Evolutionary conservation across 2,888 invertebrate species (phyloP), one percentile per base, ranked within the genome.

Genomic region (Euzetes globulus): DNA sequence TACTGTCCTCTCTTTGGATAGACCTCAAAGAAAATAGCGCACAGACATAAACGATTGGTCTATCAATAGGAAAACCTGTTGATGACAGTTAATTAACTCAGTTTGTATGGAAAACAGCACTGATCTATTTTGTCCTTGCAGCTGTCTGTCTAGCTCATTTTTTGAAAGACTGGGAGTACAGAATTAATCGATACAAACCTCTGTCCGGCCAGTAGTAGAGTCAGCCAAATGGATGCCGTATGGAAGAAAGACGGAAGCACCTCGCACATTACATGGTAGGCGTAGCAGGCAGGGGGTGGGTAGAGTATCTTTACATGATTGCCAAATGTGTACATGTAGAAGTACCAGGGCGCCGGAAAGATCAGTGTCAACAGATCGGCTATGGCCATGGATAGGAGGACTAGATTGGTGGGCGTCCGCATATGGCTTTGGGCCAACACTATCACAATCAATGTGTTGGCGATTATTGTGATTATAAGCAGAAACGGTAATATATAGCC

Each of bases 351-450:
- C 0, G 93, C 90, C 0, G 94, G 93, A 81, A 93, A 90, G 72
- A 93, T 86, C 81, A 94, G 89, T 0, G 95, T 96, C 82, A 94
- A 88, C 89, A 94, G 91, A 84, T 96, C 96, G 79, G 93, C 92
- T 5, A 96, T 86, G 0, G 96, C 95, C 94, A 96, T 96, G n/a
- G 91, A 91, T 87, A 93, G 90, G 2, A 95, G 87, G 0, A 94
- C 91, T n/a, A 90, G 88, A 83, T 94, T 94, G 6, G 94, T 94
- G 0, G 94, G 93, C 0, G 92, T 91, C 37, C 91, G 83, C 95
- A 96, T 95, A 83, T 94, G 93, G 47, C 90, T 87, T 79, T 92
- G 91, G 75, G 92, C 90, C 45, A 96, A 86, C 0, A 96, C 94
- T 47, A 94, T 87, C 17, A 94, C 93, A 78, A 96, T 92, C 11